Base-by-base conservation (phyloP, 1,140 invertebrate species). In the Neoseiulus cucumeris region DNA sequence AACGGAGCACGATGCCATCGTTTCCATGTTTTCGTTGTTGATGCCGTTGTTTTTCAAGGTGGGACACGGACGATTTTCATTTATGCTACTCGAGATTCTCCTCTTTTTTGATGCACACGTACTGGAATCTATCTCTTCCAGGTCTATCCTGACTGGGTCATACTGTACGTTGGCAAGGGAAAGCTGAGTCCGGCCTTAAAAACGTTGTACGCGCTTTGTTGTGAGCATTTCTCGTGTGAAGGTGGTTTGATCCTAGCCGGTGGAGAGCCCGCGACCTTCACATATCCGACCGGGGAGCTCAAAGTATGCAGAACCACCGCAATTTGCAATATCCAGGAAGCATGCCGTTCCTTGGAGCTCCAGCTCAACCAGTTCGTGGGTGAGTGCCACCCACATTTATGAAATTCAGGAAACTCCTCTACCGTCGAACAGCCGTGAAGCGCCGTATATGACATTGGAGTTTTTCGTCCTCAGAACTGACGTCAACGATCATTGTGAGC, bases 21-120 rank as follows among this genome's bases (percentile, higher is more conserved):
- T 59, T 33, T 59, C 22, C 25, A 59, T 59, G 51, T 59, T 29
- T 25, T 59, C 51, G 1, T 12, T 59, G 14, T 18, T 59, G 14
- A 25, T 59, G 25, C 51, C 51, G 51, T 20, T 59, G 14, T 59
- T 59, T 25, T 59, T 29, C 22, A 59, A 59, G 51, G 51, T 59
- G 45, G 14, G 45, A 6, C 28, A 4, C 4, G 28, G 45, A 7
- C 4, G 14, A 28, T 28, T 14, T 47, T 14, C 45, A 4, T 14
- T 4, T 47, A 4, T 20, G 7, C 45, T 4, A 5, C 45, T 47
- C 14, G 14, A 6, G 45, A 22, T 47, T 28, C 25, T 28, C 51
- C 2, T 59, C 33, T 25, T 4, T 7, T 47, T 7, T 4, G 7
- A 6, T 20, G 7, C 14, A 14, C 20, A 4, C 14, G 14, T 25